These are phyloP conservation scores for Dendrocopos noguchii DNA, from an alignment of 2,113 vertebrate species.

Conservation along the genomic window DNA sequence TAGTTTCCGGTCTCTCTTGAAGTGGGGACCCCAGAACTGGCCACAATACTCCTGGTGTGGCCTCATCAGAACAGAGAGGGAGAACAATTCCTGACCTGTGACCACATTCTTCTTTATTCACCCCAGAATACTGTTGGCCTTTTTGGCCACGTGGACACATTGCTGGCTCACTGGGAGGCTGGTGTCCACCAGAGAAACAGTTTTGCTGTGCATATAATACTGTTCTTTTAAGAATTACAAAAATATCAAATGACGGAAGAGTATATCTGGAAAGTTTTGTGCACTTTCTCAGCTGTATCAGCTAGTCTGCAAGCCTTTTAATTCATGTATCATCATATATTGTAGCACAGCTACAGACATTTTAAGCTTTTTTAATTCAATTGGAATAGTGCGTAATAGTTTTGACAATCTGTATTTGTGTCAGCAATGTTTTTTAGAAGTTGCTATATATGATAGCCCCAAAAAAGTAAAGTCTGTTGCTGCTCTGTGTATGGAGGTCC, in stretches of 20 bases:
- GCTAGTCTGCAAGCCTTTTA: neutral
- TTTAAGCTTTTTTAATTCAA: neutral
- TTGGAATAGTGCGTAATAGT: neutral
- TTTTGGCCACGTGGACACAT: no score
- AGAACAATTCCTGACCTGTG: no score
- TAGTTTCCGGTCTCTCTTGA: no score
- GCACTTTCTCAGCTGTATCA: neutral
- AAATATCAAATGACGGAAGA: fast-evolving
- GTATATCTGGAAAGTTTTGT: neutral
- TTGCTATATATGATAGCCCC: neutral
- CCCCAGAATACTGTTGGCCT: no score
- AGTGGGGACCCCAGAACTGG: no score
- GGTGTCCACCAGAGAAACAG: neutral
- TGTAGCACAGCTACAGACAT: neutral
- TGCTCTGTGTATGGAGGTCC: neutral
- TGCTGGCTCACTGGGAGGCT: no score
- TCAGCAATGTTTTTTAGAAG: neutral
- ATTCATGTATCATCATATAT: neutral
- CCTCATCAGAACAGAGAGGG: neutral
- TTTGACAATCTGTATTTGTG: neutral
- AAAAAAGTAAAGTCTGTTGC: neutral
- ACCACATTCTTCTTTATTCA: no score
- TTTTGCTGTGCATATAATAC: neutral
- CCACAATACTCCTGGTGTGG: no score
- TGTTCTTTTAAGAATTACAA: neutral